Base-by-base conservation (phyloP, 1,140 invertebrate genomes). In the Delia radicum region DNA sequence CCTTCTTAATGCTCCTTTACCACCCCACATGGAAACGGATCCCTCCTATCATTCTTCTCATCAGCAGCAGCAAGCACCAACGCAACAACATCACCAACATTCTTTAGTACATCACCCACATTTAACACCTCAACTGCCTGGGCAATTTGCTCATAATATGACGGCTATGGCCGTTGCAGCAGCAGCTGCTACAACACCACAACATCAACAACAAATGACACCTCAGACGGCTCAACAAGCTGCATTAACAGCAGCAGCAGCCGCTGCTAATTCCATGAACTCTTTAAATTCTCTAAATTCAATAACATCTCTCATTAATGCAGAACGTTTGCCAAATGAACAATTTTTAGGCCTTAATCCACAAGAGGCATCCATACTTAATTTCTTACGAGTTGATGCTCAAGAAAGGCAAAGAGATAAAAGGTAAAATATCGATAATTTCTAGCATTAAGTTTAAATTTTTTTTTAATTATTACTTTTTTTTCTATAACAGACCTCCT, bases 351-450 rank as follows among this genome's bases (percentile, higher is more conserved):
- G 87, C 13, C 81, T 87, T 2, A 84, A 87, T 79, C 81, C 86
- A 7, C 89, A 90, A 75, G 90, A 92, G 82, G 89, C 90, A 0
- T 91, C 90, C 1, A 89, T 92, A 46, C 85, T 92, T 67, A 90
- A 90, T 67, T 91, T 92, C 75, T 81, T 92, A 78, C 88, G 90
- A 46, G 86, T 89, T 15, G 91, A 91, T 81, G 86, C 88, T 6
- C 90, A 89, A n/a, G 91, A 92, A 76, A 82, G 91, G 31, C 91
- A 92, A 80, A 87, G 91, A 27, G 91, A 92, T 80, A 87, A 91
- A 69, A 78, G 88, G 84, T 86, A 77, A 79, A 79, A 55, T 78
- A 7, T 0, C 1, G 28, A 15, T 55, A 27, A 61, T 62, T 74
- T 26, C 6, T 21, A 31, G 0, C 15, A 8, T 46, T 46, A 2